Evolutionary conservation across 2,113 vertebrate genomes (phyloP).

Genomic region (Cinclus mexicanus): DNA sequence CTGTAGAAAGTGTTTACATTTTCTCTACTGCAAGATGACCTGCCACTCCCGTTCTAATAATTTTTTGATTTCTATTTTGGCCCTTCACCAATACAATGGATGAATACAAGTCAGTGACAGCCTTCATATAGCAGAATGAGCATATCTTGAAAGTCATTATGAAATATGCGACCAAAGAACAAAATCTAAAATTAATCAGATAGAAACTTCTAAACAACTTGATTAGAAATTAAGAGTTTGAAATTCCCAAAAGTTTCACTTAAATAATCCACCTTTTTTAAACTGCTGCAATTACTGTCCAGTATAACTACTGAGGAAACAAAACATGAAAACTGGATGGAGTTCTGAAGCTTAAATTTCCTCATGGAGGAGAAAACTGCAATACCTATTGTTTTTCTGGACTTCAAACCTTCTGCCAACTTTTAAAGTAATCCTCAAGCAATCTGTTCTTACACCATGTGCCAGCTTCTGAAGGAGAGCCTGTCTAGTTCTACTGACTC

Average conservation of each 20-base stretch:
- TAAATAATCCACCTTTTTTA: background rate
- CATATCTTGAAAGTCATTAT: background rate
- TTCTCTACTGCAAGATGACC: background rate
- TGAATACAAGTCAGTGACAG: background rate
- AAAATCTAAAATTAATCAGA: background rate
- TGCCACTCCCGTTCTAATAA: background rate
- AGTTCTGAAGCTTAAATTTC: background rate
- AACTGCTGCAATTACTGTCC: background rate
- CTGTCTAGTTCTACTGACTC: background rate
- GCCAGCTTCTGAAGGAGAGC: background rate
- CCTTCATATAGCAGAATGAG: background rate
- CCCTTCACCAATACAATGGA: background rate
- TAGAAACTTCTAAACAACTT: background rate
- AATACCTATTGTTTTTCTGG: background rate
- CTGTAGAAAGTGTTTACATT: background rate
- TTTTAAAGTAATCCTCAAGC: background rate
- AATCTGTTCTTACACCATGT: background rate
- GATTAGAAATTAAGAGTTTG: background rate
- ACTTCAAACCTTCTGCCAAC: background rate
- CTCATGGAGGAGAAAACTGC: background rate
- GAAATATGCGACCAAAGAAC: background rate
- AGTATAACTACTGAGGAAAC: constrained; percentile 4
- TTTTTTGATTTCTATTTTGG: background rate
- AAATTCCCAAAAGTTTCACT: background rate
- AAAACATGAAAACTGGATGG: background rate